Evolutionary conservation across 1,140 invertebrate species (phyloP).

Genomic region (Oncopeltus fasciatus): DNA sequence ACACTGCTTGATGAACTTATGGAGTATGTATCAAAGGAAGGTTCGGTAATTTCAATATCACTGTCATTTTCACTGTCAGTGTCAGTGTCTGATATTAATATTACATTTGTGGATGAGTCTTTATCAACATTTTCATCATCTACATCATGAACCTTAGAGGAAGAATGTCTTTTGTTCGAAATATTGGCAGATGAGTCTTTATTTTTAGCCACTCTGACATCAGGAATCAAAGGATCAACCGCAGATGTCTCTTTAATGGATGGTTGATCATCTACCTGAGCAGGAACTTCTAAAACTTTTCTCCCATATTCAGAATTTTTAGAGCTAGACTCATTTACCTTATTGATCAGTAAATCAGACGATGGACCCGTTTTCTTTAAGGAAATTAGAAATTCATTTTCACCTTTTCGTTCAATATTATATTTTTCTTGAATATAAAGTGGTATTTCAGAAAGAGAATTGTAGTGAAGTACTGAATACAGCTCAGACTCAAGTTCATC

Average conservation of each 20-base stretch:
- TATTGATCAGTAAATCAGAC: background rate
- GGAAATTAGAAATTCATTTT: background rate
- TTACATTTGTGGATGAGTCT: background rate
- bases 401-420: background rate
- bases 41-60: background rate
- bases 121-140: background rate
- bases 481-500: constrained; percentile 15
- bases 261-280: background rate
- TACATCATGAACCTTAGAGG: too few relatives aligned
- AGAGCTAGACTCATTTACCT: too few relatives aligned
- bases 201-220: background rate
- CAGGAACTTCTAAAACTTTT: too few relatives aligned
- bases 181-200: background rate
- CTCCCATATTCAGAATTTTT: too few relatives aligned
- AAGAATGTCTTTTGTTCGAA: background rate
- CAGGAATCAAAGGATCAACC: too few relatives aligned
- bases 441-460: constrained; percentile 17
- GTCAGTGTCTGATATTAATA: background rate
- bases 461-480: constrained; percentile 19
- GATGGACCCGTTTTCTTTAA: background rate
- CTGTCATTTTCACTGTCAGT: too few relatives aligned
- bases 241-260: background rate
- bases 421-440: constrained; percentile 10
- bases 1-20: background rate
- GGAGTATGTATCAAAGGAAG: background rate